Evolutionary conservation across 2,797 vertebrate genomes (phyloP).

Genomic region (Enteromius trimaculatus): DNA sequence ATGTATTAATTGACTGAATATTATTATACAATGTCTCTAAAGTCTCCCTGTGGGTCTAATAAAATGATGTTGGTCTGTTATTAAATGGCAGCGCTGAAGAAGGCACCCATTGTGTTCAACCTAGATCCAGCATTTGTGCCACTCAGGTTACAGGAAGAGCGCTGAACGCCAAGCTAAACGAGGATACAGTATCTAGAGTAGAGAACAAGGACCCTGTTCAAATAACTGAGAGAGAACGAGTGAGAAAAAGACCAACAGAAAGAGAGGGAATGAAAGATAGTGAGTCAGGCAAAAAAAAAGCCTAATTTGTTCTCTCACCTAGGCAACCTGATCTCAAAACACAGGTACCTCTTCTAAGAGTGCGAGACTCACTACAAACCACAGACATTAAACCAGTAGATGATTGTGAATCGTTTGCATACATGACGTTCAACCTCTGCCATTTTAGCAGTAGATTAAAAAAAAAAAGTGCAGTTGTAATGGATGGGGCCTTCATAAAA

Average conservation of each 20-base stretch:
- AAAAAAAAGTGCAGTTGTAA: background rate
- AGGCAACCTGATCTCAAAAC: slow-evolving; percentile 45
- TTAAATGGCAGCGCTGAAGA: slow-evolving; percentile 45
- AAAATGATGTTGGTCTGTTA: slow-evolving; percentile 34
- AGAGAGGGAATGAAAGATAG: background rate
- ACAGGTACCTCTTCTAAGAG: slow-evolving; percentile 32
- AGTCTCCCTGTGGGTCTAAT: slow-evolving; percentile 14
- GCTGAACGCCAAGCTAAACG: slow-evolving; percentile 48
- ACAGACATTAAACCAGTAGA: slow-evolving; percentile 1
- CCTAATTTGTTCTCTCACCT: slow-evolving; percentile 41
- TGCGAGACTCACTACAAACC: background rate
- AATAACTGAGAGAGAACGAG: slow-evolving; percentile 32
- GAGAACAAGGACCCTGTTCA: slow-evolving; percentile 54
- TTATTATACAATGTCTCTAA: background rate
- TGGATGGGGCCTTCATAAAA: background rate
- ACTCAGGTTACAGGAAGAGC: slow-evolving; percentile 74
- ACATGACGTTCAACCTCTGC: background rate
- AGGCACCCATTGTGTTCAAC: slow-evolving; percentile 65
- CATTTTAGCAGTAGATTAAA: slow-evolving; percentile 8
- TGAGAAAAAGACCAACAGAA: background rate
- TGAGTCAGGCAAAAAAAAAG: slow-evolving; percentile 13
- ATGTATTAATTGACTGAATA: background rate
- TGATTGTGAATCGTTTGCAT: slow-evolving; percentile 27
- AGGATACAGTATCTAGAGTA: slow-evolving; percentile 48
- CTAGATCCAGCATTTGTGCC: slow-evolving; percentile 52